Evolutionary conservation across 1,140 invertebrate species (phyloP), one percentile per base, ranked within the genome.

Genomic region (Achatina immaculata): DNA sequence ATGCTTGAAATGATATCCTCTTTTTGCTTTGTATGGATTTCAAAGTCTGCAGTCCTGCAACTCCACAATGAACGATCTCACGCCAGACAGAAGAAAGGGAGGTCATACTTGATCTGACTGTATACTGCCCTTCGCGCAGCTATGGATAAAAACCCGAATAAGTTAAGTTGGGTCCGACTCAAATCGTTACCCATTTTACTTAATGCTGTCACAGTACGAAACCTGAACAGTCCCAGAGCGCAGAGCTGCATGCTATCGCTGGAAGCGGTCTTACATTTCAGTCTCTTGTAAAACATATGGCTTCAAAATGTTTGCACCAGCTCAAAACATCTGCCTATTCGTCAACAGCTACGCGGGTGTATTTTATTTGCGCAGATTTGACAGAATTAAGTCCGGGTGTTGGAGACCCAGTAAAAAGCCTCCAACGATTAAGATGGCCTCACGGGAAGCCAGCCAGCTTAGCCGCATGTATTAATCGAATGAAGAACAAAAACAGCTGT

Each of bases 291-390:
- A 62, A 62, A 31, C 58, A 62, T 62, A 62, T 62, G 58, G 58
- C 31, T 62, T 62, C 1, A 62, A 62, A 62, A 62, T 62, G 58
- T 62, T 28, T 62, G 58, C 58, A 62, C 58, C 58, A 34, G 31
- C 58, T 31, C 58, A 31, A 28, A 62, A 31, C 58, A 62, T 62
- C 58, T 62, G 58, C 58, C 58, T 62, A 6, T 62, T 62, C 28
- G 51, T 11, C 58, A 6, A 62, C 4, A 31, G 28, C 58, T 31
- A 31, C 58, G 16, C 58, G 16, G 6, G 31, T 19, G 58, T 62
- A 31, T 62, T 62, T 62, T 62, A 62, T 62, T 62, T 62, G 9
- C 31, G 16, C 31, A 62, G 58, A 62, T 62, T 31, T 62, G 9
- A 31, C 58, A 62, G 9, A 62, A 62, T 34, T 31, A 62, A 28